Conservation (phyloP, 2,113 vertebrate genomes). For the Rousettus leschenaultii region DNA sequence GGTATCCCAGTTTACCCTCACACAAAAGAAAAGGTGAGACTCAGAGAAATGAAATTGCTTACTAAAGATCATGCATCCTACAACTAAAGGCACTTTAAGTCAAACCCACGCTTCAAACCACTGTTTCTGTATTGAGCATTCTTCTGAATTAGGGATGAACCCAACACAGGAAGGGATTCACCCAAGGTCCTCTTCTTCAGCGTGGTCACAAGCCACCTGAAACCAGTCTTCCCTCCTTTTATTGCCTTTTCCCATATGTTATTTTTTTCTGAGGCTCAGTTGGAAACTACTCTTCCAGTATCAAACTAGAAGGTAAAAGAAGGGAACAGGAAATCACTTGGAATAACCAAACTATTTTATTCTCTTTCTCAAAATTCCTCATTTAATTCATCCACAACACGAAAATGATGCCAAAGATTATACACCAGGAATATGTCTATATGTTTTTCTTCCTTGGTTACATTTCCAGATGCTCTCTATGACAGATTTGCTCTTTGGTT, state of each 20-base stretch:
- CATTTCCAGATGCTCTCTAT: neutral
- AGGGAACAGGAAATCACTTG: neutral
- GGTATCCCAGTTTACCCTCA: neutral
- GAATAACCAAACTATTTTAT: neutral
- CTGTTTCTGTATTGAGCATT: neutral
- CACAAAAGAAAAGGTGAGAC: neutral
- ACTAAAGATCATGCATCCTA: neutral
- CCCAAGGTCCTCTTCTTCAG: neutral
- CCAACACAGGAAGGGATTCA: neutral
- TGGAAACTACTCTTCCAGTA: neutral
- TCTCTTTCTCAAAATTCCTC: neutral
- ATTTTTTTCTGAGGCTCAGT: neutral
- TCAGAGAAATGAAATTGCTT: neutral
- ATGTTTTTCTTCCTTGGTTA: neutral
- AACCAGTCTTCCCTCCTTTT: neutral
- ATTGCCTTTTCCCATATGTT: neutral
- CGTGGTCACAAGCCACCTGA: neutral
- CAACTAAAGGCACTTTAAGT: neutral
- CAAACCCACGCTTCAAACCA: neutral
- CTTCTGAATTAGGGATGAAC: neutral
- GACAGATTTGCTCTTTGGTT: neutral
- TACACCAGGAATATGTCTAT: neutral
- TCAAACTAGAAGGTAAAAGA: neutral
- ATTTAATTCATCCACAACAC: neutral
- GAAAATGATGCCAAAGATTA: neutral